A percentile compares a stretch with the other conserved stretches of the same genome.
phyloP scores from a whole-genome alignment of 1,140 invertebrate species.

The Parapsyche elsis region DNA sequence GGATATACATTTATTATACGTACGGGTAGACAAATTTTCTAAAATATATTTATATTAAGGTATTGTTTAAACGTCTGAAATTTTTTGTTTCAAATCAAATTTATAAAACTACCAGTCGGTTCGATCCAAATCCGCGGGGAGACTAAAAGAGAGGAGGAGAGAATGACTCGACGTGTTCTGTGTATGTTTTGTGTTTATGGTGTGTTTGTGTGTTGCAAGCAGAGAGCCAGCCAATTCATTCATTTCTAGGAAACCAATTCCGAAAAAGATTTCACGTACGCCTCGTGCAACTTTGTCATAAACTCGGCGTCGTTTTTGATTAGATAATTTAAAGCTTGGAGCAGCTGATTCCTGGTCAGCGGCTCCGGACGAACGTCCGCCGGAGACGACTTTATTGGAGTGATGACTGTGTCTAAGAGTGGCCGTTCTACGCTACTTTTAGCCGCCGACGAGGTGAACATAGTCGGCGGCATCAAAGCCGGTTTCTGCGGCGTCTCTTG shows the following conservation, averaged over 20 bases:
- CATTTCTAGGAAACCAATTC: constrained; percentile 73
- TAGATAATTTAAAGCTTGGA: constrained; percentile 88
- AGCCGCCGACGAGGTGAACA: constrained; percentile 74
- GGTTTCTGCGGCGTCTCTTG: constrained; percentile 72
- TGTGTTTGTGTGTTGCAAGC: constrained; percentile 59
- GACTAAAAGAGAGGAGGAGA: background rate
- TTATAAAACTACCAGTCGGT: constrained; percentile 28
- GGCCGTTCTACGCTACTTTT: constrained; percentile 51
- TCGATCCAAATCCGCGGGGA: background rate
- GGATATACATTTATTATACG: background rate
- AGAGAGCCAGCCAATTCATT: constrained; percentile 55
- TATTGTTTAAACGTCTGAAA: background rate
- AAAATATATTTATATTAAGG: no score
- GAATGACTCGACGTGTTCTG: background rate
- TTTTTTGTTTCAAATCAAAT: background rate
- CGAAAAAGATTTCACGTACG: constrained; percentile 86
- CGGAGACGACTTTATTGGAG: constrained; percentile 58
- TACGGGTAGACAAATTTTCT: constrained; percentile 5
- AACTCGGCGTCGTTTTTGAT: constrained; percentile 89
- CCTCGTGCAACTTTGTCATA: constrained; percentile 88
- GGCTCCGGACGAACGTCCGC: constrained; percentile 71
- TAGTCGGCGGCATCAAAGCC: constrained; percentile 83
- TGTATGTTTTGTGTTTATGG: background rate
- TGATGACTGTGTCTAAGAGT: constrained; percentile 53
- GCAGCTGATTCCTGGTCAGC: constrained; percentile 85